These are phyloP conservation scores for Fregata magnificens DNA, from an alignment of 2,113 vertebrate genomes.

Conservation along the genomic window DNA sequence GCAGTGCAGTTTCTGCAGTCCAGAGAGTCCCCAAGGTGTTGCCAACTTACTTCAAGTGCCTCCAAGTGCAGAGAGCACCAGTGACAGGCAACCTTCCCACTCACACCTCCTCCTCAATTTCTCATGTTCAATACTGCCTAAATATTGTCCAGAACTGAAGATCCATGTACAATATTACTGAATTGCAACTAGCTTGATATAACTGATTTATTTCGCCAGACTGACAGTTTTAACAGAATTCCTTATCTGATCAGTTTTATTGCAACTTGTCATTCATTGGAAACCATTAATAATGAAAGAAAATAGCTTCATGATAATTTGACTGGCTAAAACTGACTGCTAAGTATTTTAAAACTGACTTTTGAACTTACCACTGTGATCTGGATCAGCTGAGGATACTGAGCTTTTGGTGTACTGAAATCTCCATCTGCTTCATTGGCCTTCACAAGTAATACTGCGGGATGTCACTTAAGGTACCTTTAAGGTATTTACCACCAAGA, in stretches of 20 bases:
- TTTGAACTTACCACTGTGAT: neutral
- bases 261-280: neutral
- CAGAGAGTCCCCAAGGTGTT: neutral
- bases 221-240: neutral
- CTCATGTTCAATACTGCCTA: too few relatives aligned
- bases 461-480: too few relatives aligned
- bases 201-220: neutral
- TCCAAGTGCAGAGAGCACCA: too few relatives aligned
- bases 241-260: neutral
- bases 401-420: neutral
- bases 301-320: neutral
- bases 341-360: neutral
- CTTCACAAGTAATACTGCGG: neutral
- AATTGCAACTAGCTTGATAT: neutral
- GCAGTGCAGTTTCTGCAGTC: neutral
- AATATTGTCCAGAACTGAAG: neutral
- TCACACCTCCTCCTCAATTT: neutral
- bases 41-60: neutral
- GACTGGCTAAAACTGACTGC: neutral
- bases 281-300: neutral
- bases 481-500: neutral
- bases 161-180: too few relatives aligned
- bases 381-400: neutral
- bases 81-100: neutral
- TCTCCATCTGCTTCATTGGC: neutral